Evolutionary conservation across 1,140 invertebrate genomes (phyloP), one percentile per base, ranked within the genome.

Genomic region (Anadara kagoshimensis): DNA sequence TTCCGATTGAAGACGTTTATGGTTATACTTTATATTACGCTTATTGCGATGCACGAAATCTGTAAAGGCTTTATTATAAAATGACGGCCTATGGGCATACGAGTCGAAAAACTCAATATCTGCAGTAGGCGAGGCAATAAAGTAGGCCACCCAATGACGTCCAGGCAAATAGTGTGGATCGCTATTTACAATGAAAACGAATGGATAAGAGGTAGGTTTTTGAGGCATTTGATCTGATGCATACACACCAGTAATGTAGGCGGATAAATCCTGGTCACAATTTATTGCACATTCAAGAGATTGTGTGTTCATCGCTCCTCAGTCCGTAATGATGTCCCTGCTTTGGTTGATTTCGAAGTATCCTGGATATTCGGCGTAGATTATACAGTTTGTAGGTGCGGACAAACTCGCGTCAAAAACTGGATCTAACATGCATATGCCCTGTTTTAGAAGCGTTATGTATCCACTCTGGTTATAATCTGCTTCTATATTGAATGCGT

Each of bases 121-220:
- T 29, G 49, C 44, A n/a, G n/a, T n/a, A 41, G 45, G 41, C 5
- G 26, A 7, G 45, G 61, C 47, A 57, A 44, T 16, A 41, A 45
- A 69, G 29, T 70, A 65, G 26, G 67, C 73, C 1, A 69, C 12
- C 74, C 74, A 76, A 54, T 76, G 74, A 53, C 51, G 22, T 11
- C 61, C 61, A 12, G 61, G 45, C 18, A 64, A 20, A 49, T 64
- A 24, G 22, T 64, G 61, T 11, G 43, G 43, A 24, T 64, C 61
- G 7, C 43, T 64, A 29, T 64, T 64, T 12, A 64, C 44, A 8
- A 64, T 64, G 3, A 64, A 24, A 24, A 43, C 20, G 8, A 36
- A 49, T 12, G 44, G 61, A 47, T 49, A 16, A 43, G 44, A 47
- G 10, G 20, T n/a, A 26, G 18, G 22, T 16, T 16, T 49, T 3